phyloP scores from a whole-genome alignment of 1,140 invertebrate genomes.

The Vanessa tameamea region DNA sequence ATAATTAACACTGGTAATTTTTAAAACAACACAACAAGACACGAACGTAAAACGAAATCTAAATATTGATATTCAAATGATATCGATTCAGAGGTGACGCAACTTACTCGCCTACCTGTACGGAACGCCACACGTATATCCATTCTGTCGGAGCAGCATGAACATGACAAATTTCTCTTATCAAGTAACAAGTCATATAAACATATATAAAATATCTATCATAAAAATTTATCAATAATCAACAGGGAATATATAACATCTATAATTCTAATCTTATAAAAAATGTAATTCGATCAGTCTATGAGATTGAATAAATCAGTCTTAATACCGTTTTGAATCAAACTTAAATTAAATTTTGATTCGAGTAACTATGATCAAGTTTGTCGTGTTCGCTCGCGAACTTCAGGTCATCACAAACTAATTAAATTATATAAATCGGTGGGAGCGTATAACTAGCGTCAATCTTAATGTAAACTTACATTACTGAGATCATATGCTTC shows the following conservation, averaged over 20 bases:
- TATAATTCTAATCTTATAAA: constrained; percentile 21
- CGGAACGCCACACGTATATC: constrained; percentile 71
- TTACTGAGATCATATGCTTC: constrained; percentile 49
- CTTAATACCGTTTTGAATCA: neutral
- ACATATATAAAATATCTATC: constrained; percentile 56
- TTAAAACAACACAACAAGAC: constrained; percentile 59
- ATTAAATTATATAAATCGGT: constrained; percentile 15
- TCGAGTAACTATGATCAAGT: neutral
- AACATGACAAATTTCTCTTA: constrained; percentile 56
- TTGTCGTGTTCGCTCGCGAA: neutral
- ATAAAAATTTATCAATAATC: constrained; percentile 59
- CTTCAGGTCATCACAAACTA: constrained; percentile 5
- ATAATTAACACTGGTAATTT: constrained; percentile 65
- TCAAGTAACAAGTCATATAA: constrained; percentile 57
- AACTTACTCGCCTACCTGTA: constrained; percentile 62
- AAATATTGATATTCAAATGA: constrained; percentile 35
- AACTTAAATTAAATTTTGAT: neutral
- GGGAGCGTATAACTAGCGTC: constrained; percentile 39
- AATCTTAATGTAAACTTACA: constrained; percentile 57
- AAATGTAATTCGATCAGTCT: constrained; percentile 3
- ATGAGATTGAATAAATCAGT: neutral
- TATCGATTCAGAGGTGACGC: constrained; percentile 16
- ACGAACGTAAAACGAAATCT: constrained; percentile 50
- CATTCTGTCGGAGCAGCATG: constrained; percentile 72
- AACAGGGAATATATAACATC: constrained; percentile 54